Evolutionary conservation across 2,797 vertebrate species (phyloP), one percentile per base, ranked within the genome.

Genomic region (Sternarchorhynchus goeldii): DNA sequence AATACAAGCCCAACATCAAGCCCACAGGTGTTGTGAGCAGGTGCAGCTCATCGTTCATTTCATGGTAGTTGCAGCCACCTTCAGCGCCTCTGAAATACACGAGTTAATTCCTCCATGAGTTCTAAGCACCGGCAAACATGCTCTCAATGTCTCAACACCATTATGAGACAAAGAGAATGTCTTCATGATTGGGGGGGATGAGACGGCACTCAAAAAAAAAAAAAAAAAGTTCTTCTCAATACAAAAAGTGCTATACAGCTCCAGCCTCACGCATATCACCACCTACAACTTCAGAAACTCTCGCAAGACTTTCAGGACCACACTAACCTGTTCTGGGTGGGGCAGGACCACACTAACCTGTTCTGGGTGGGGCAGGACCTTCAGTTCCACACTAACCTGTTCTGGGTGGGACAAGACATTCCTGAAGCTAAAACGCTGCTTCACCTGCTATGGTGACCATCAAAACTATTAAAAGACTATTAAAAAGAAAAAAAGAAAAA

Each of bases 201-300:
- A 14, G 45, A 2, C 3, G 8, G 12, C 12, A 14, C 45, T 12
- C 85, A 73, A 66, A 81, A 75, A 82, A 76, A 78, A 68, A 69
- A 73, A 79, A 50, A 36, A 82, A 41, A 41, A 1, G 34, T 25
- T 25, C 25, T 85, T 83, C 85, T 16, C 7, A 53, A 83, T 91
- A 91, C 87, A 90, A 90, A 89, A 68, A 16, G 64, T 73, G 63
- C 70, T 79, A 79, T 53, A 57, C 68, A 41, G 67, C 31, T 62
- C 66, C 8, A 10, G 20, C 25, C 56, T 36, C 60, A 6, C 39
- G 18, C 20, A 17, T 0, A 45, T 39, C 20, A 1, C 56, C 64
- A 29, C 32, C 63, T n/a, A 36, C 21, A 57, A n/a, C 45, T 53
- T 69, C 65, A 18, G 14, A 17, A 16, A 53, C 10, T 45, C 41